Evolutionary conservation across 2,113 vertebrate species (phyloP), one percentile per base, ranked within the genome.

Genomic region (Eleginops maclovinus): DNA sequence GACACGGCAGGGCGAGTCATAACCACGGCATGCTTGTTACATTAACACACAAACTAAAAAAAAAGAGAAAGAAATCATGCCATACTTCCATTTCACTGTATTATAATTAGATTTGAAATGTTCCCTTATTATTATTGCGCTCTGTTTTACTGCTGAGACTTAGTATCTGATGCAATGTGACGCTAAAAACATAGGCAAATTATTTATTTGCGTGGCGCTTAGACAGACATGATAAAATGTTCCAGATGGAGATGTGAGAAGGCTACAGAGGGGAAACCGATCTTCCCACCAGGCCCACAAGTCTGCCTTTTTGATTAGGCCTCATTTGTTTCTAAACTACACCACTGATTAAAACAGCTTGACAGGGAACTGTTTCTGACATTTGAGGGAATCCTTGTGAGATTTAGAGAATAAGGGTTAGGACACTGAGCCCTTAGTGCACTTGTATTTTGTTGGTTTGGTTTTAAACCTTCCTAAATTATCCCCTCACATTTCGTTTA

Each of bases 401-500:
- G 73, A 53, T 65, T 75, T 69, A 17, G 50, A 24, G 22, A 75
- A 56, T 13, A 54, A 50, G 49, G 58, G 41, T 26, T 22, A 26
- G 41, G 47, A 3, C 53, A 56, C 46, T 19, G 31, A 81, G 58
- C 74, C 81, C 64, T 58, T 1, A 77, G 46, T 10, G 1, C 63
- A 56, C 75, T 83, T 77, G 17, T 21, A 11, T 66, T 71, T 67
- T 66, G 75, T 64, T 55, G 78, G 66, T 85, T 79, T 71, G 81
- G 69, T 81, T 84, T 87, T 62, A 83, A 79, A 77, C 58, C 50
- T 66, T 77, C 65, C 65, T 17, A 84, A 90, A 91, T 88, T 67
- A 89, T 79, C 67, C 88, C 68, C 76, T 86, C 68, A 59, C 89
- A 86, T 80, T 89, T 81, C 46, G 74, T 91, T 87, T 91, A 94